Conservation (phyloP, 2,797 vertebrate species). For the Sebastes trivittatus region DNA sequence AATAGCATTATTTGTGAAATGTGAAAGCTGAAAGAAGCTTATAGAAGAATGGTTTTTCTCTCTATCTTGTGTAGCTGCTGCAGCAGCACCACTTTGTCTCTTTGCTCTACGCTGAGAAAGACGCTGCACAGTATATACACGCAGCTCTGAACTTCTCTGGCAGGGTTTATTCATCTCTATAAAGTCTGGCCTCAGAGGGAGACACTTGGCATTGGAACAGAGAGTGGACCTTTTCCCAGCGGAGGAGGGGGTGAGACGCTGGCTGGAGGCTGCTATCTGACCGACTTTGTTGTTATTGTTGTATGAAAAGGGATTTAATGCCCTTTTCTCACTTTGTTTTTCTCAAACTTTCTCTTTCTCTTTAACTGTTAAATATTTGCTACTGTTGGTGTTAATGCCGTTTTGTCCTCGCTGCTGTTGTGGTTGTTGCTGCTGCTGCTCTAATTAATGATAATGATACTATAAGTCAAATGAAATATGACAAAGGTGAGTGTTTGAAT, state of each 20-base stretch:
- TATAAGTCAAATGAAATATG: neutral
- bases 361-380: neutral
- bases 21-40: constrained; percentile 10
- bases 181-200: constrained; percentile 50
- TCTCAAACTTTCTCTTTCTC: neutral
- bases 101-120: constrained; percentile 18
- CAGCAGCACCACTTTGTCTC: constrained; percentile 6
- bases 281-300: constrained; percentile 13
- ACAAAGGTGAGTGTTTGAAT: neutral
- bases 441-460: neutral
- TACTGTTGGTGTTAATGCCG: neutral
- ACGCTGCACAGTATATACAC: constrained; percentile 7
- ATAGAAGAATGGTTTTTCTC: constrained; percentile 2
- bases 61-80: constrained; percentile 3
- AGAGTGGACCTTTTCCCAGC: constrained; percentile 39
- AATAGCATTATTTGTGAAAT: constrained; percentile 4
- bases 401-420: neutral
- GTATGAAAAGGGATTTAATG: constrained; percentile 4
- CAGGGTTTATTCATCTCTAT: constrained; percentile 48
- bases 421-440: neutral
- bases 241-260: constrained; percentile 7
- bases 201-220: constrained; percentile 54
- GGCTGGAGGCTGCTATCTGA: constrained; percentile 28
- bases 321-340: neutral
- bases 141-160: constrained; percentile 21